Evolutionary conservation across 2,888 invertebrate species (phyloP).

Genomic region (Cordylochernes scorpioides): DNA sequence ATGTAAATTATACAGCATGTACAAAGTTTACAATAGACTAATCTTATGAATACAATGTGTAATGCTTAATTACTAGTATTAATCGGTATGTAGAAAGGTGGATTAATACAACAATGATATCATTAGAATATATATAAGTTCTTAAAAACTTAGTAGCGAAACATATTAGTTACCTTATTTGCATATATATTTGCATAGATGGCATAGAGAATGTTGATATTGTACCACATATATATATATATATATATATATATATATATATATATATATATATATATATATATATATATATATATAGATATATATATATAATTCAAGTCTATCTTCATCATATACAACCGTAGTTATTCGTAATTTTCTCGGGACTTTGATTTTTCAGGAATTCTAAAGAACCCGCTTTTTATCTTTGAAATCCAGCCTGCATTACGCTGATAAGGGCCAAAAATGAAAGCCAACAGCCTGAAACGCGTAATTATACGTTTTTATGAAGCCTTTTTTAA

Average conservation of each 20-base stretch:
- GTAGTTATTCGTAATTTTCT: no score
- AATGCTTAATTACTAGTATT: not conserved
- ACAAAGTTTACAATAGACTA: no score
- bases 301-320: slow-evolving; percentile 1
- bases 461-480: no score
- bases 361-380: no score
- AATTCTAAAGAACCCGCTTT: no score
- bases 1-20: no score
- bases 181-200: slow-evolving; percentile 1
- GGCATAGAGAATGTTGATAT: not conserved
- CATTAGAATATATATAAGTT: not conserved
- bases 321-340: slow-evolving; percentile 1
- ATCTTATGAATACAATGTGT: no score
- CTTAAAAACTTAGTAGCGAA: not conserved
- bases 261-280: slow-evolving; percentile 1
- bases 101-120: not conserved
- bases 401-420: no score
- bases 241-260: slow-evolving; percentile 4
- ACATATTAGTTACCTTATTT: slow-evolving; percentile 1
- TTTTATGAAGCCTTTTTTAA: no score
- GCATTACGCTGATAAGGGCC: no score
- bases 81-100: not conserved
- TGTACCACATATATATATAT: slow-evolving; percentile 4
- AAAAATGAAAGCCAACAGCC: no score
- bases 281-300: slow-evolving; percentile 1